Base-by-base conservation (phyloP, 2,113 vertebrate species). In the Silurus asotus region DNA sequence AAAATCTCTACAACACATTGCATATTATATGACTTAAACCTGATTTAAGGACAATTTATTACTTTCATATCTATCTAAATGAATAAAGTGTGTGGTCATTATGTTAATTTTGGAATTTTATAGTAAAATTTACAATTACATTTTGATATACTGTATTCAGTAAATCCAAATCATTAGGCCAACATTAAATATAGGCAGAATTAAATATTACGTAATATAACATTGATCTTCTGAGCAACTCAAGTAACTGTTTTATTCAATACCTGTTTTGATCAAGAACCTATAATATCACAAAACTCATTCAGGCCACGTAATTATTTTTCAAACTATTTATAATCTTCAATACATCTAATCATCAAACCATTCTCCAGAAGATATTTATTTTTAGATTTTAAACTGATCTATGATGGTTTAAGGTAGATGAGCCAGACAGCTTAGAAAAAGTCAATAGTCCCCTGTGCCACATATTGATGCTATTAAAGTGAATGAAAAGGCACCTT, bases 371-470 rank as follows among this genome's bases (percentile, higher is more conserved):
- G 51, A 53, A 51, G 56, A 77, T 8, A 45, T 49, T 23, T 17
- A 25, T 48, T 59, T 49, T 59, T 49, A 20, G 23, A 82, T 25
- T 74, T 49, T n/a, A 45, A 84, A 61, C 69, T 75, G 56, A 74
- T 75, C 28, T n/a, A 5, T 65, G 83, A 20, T 9, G 49, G 61
- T 65, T 55, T 23, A 55, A 64, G 1, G 49, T 13, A 84, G 62
- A 76, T 85, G 55, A 61, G 56, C 61, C 69, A 49, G 72, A 65
- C 48, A 64, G 72, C n/a, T 51, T 62, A 76, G 61, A 85, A 84
- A 53, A 56, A 76, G 87, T 82, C 87, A 13, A 82, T 88, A 85
- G 28, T 69, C 13, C 62, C 74, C 37, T 28, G 51, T 59, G 78
- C 62, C 87, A 76, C 53, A 20, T 84, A 14, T 7, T 17, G 14